These are phyloP conservation scores for Lepidurus packardi DNA, from an alignment of 1,140 invertebrate species.

Conservation along the genomic window DNA sequence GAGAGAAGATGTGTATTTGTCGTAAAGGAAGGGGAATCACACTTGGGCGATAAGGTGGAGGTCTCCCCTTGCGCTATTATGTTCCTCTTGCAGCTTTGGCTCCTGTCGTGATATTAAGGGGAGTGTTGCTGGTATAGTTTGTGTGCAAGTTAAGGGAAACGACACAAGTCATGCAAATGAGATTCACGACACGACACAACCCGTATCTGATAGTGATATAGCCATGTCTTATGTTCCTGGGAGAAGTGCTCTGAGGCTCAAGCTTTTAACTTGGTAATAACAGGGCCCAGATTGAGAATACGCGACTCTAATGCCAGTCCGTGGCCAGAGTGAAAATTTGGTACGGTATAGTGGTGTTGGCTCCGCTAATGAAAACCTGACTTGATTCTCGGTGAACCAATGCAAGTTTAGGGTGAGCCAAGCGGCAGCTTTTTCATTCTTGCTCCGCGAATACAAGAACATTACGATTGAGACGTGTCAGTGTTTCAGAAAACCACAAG, in stretches of 20 bases:
- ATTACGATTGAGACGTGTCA: background rate
- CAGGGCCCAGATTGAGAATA: constrained; percentile 1
- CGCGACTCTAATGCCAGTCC: constrained; percentile 7
- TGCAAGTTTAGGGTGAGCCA: background rate
- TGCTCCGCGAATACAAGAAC: background rate
- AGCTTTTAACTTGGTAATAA: constrained; percentile 18
- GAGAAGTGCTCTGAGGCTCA: background rate
- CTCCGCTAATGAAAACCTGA: constrained; percentile 10
- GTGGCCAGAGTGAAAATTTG: background rate
- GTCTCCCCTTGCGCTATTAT: background rate
- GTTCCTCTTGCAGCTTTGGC: background rate
- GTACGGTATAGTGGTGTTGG: background rate
- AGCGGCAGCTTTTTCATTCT: background rate
- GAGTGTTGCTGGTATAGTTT: constrained; percentile 1
- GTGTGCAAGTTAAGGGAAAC: background rate
- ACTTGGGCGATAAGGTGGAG: background rate
- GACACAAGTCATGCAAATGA: constrained; percentile 19
- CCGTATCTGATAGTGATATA: constrained; percentile 15
- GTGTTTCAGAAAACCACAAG: background rate
- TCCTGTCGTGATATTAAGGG: constrained; percentile 8
- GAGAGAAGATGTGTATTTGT: background rate
- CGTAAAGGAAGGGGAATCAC: background rate
- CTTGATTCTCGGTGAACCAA: background rate
- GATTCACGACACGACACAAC: constrained; percentile 11
- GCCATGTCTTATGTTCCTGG: constrained; percentile 9